Percentiles rank a stretch among this genome's conserved stretches.
These are phyloP conservation scores for Urosaurus nigricauda DNA, from an alignment of 2,797 vertebrate species.

Conservation along the genomic window DNA sequence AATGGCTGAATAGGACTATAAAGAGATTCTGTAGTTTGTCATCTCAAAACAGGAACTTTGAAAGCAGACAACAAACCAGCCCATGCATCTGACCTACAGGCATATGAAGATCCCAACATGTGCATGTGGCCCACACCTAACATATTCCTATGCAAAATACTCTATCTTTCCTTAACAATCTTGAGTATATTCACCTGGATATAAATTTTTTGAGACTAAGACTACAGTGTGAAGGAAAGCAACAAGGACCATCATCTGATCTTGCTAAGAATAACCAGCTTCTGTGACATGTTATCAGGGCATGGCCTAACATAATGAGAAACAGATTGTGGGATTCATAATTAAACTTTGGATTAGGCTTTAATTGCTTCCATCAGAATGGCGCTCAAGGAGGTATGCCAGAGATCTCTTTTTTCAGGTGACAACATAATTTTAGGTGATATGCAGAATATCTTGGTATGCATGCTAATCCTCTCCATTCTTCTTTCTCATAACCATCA, in stretches of 20 bases:
- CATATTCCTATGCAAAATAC: neutral
- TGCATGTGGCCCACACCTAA: neutral
- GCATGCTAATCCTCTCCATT: conserved; percentile 60
- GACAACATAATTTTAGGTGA: conserved; percentile 34
- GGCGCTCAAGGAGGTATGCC: conserved; percentile 28
- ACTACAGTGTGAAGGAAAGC: neutral
- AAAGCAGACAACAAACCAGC: neutral
- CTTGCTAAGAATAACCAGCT: conserved; percentile 44
- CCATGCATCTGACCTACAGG: neutral
- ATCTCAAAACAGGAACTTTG: neutral
- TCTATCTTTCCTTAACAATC: neutral
- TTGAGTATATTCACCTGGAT: neutral
- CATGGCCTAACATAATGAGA: conserved; percentile 50
- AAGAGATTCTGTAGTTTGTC: neutral
- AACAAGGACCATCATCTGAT: conserved; percentile 14
- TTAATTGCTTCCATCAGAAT: conserved; percentile 30
- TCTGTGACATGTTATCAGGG: conserved; percentile 17
- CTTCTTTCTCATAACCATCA: conserved; percentile 54
- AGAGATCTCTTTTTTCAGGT: conserved; percentile 43
- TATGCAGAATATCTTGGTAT: conserved; percentile 49
- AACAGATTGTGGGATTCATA: conserved; percentile 48
- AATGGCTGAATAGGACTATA: neutral
- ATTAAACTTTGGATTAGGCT: conserved; percentile 41
- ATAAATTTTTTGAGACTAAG: conserved; percentile 17
- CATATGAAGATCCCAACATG: neutral